These are phyloP conservation scores for Calyptommatus sinebrachiatus DNA, from an alignment of 2,113 vertebrate genomes.

Conservation along the genomic window DNA sequence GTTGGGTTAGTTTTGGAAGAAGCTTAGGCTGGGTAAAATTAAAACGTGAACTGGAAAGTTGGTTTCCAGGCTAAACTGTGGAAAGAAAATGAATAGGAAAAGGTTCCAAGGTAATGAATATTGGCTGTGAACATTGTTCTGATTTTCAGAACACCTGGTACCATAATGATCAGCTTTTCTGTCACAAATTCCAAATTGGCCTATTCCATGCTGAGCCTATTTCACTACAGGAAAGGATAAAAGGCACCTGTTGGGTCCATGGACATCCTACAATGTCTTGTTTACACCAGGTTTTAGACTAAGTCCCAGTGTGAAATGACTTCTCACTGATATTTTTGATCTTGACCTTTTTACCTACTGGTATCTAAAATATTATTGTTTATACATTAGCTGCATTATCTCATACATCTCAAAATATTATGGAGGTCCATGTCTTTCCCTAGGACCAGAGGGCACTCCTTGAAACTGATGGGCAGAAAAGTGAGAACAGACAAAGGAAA, in stretches of 20 bases:
- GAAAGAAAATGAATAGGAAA: constrained; percentile 33
- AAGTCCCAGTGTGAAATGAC: no score
- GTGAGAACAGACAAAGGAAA: no score
- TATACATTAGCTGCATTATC: background rate
- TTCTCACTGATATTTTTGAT: background rate
- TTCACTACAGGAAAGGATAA: no score
- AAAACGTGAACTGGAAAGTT: constrained; percentile 7
- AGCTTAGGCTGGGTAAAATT: constrained; percentile 15
- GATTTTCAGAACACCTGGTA: constrained; percentile 25
- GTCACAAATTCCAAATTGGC: constrained; percentile 13
- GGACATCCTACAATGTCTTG: no score
- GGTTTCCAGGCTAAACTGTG: background rate
- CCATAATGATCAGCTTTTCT: background rate
- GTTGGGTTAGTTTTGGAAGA: constrained; percentile 33
- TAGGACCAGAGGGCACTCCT: no score
- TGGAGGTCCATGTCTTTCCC: background rate
- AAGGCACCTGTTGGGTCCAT: no score
- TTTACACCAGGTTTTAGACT: no score
- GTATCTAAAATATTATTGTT: background rate
- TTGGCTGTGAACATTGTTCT: background rate
- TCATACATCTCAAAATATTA: background rate
- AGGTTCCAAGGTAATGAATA: background rate
- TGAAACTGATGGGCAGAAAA: no score
- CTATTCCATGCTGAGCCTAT: no score
- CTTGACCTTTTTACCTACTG: background rate